Base-by-base conservation (phyloP, 2,113 vertebrate species). In the Pseudopodoces humilis region DNA sequence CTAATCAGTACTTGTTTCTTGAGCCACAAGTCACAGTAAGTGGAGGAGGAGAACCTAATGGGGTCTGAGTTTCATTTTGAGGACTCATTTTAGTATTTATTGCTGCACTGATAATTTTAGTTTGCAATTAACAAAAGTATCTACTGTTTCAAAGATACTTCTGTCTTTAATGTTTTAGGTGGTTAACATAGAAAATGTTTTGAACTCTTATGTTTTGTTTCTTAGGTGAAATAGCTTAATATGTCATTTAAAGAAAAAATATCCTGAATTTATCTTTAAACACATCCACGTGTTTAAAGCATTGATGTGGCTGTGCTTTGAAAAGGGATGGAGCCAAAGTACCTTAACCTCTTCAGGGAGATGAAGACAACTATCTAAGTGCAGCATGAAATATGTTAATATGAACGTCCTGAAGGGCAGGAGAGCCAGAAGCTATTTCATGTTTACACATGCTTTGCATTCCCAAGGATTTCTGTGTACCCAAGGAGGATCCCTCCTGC, bases 361-460 rank as follows among this genome's bases (percentile, higher is more conserved):
- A 75, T 20, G 62, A 79, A 68, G 76, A 71, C 52, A 63, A 52
- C 47, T 58, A 62, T 44, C 55, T 28, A 72, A 91, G 55, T 21
- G 56, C 15, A 31, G n/a, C 2, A 1, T 72, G 65, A 91, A 74
- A 90, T 46, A 46, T 9, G 7, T 80, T 85, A 44, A 68, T 67
- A 76, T 25, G 71, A 72, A 77, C 82, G 70, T 25, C 60, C n/a
- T 19, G 2, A 43, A 72, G 64, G 30, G 90, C 87, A 83, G 46
- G 71, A 82, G 63, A 76, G 58, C 55, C 62, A 63, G 59, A 65
- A 77, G 68, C 67, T 90, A 72, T 94, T 82, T 70, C 62, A 88
- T 90, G 83, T 95, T 94, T 95, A 90, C 71, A 37, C 94, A 80
- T 96, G 79, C 90, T 90, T 94, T 85, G 87, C 92, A 92, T 93